Evolutionary conservation across 2,888 invertebrate genomes (phyloP).

Genomic region (Rhingia rostrata): DNA sequence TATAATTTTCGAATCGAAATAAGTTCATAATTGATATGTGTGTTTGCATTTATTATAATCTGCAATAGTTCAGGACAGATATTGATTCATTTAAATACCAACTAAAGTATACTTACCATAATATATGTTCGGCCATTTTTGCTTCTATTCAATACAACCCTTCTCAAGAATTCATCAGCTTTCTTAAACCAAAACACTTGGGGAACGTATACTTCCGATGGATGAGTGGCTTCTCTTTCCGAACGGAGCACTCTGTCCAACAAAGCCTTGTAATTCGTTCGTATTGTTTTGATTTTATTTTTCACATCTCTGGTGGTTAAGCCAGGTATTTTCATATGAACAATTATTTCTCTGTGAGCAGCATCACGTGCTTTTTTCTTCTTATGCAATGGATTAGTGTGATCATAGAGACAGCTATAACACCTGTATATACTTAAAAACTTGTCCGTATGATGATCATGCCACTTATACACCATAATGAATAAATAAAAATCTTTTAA

Average conservation of each 20-base stretch:
- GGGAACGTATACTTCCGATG: conserved; percentile 23
- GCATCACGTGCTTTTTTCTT: conserved; percentile 27
- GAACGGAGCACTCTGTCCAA: conserved; percentile 18
- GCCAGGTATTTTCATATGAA: conserved; percentile 21
- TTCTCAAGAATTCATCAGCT: conserved; percentile 41
- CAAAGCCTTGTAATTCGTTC: conserved; percentile 39
- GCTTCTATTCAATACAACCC: not conserved
- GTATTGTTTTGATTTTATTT: conserved; percentile 56
- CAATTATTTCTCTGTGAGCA: conserved; percentile 28
- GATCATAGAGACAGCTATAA: conserved; percentile 37
- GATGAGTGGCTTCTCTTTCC: not conserved
- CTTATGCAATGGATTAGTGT: conserved; percentile 8
- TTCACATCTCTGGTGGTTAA: conserved; percentile 37
- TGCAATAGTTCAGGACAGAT: too few species aligned
- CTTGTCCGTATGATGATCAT: conserved; percentile 20
- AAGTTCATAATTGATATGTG: too few species aligned
- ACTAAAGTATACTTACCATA: not conserved
- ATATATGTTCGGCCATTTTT: not conserved
- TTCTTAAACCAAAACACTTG: conserved; percentile 51
- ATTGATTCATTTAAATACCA: too few species aligned
- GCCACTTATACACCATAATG: conserved; percentile 44
- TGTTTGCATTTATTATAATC: too few species aligned
- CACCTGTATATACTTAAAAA: conserved; percentile 33
- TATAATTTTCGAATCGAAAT: too few species aligned
- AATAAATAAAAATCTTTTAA: not conserved